These are phyloP conservation scores for Diadophis punctatus DNA, from an alignment of 2,113 vertebrate species.

Conservation along the genomic window DNA sequence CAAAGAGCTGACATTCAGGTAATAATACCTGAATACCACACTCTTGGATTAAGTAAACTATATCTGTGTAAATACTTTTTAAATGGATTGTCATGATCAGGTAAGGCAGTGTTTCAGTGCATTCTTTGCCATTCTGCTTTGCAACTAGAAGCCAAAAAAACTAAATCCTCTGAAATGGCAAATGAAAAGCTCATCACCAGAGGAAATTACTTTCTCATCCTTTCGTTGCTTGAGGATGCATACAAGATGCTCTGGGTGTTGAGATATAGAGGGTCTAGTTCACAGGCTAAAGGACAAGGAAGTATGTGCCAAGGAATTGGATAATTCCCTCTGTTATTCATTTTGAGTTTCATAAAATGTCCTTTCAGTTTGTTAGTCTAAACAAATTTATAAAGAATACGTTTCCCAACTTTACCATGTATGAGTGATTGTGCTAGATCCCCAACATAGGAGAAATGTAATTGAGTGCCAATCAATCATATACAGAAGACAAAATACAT, in stretches of 20 bases:
- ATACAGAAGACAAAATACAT: conserved; percentile 57
- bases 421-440: conserved; percentile 54
- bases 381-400: conserved; percentile 44
- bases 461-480: conserved; percentile 57
- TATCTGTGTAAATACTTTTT: rapidly evolving
- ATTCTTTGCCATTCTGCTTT: conserved; percentile 49
- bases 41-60: neutral
- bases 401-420: conserved; percentile 48
- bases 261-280: neutral
- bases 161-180: conserved; percentile 42
- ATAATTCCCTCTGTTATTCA: conserved; percentile 40
- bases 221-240: neutral
- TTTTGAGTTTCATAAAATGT: conserved; percentile 55
- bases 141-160: conserved; percentile 54
- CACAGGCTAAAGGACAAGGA: neutral
- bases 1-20: neutral
- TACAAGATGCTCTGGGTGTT: neutral
- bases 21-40: neutral
- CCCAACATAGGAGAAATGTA: conserved; percentile 48
- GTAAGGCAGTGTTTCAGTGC: conserved; percentile 52
- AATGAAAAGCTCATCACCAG: conserved; percentile 45
- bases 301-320: neutral
- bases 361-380: conserved; percentile 38
- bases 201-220: conserved; percentile 23
- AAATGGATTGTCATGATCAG: conserved; percentile 56